These are phyloP conservation scores for Leptopterna dolabrata DNA, from an alignment of 2,888 invertebrate species.

Conservation along the genomic window DNA sequence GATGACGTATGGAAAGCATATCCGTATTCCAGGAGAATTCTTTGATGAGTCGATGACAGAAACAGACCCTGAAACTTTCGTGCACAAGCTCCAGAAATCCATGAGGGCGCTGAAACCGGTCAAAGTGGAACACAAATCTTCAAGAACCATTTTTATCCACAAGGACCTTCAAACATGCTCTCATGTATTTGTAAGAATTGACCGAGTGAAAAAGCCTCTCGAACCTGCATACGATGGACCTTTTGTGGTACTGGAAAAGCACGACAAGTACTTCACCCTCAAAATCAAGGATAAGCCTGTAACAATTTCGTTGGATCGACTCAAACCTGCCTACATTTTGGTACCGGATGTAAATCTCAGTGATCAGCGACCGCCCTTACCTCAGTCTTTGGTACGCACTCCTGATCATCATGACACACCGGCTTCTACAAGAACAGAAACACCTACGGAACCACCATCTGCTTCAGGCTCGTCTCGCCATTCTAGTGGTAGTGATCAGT, in stretches of 20 bases:
- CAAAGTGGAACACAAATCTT: not conserved
- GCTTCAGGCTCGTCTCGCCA: too few relatives aligned
- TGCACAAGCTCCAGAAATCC: not conserved
- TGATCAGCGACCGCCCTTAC: not conserved
- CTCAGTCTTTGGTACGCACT: not conserved
- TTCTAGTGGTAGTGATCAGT: too few relatives aligned
- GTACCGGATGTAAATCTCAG: not conserved
- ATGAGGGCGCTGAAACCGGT: not conserved
- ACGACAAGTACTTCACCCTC: not conserved
- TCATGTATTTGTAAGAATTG: not conserved
- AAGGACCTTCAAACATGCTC: not conserved
- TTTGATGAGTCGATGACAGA: not conserved
- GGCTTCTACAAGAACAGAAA: too few relatives aligned
- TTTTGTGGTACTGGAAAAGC: not conserved
- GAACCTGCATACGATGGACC: not conserved
- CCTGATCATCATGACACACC: too few relatives aligned
- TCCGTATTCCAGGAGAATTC: slow-evolving; percentile 3
- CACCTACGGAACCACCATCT: too few relatives aligned
- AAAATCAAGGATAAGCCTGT: not conserved
- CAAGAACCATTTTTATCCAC: not conserved
- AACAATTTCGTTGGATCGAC: not conserved
- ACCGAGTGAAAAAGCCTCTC: not conserved
- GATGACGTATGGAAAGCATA: slow-evolving; percentile 1
- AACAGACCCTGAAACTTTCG: not conserved
- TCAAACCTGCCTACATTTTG: not conserved